A percentile compares a stretch with the other conserved stretches of the same genome.
Evolutionary conservation across 2,113 vertebrate genomes (phyloP).

Genomic region (Pteruthius melanotis): DNA sequence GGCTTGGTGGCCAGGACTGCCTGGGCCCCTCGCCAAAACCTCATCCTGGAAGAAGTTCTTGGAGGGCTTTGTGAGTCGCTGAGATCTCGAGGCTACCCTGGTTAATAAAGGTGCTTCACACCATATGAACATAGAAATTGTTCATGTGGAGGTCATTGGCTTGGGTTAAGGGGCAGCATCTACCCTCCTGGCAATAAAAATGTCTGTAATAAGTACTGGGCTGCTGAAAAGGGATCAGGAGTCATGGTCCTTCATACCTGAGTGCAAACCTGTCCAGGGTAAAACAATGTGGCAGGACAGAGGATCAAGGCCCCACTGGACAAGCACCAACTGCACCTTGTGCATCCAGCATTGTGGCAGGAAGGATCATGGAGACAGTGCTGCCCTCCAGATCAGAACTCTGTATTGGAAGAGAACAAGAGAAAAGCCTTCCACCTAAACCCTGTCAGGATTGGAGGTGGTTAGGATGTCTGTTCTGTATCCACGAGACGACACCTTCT

Average conservation of each 20-base stretch:
- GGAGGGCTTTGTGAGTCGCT: neutral
- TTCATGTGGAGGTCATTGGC: neutral
- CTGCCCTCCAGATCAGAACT: neutral
- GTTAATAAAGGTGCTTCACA: neutral
- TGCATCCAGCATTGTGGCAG: neutral
- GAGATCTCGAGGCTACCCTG: neutral
- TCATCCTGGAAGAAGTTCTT: neutral
- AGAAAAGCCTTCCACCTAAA: neutral
- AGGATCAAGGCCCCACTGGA: neutral
- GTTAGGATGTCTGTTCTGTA: neutral
- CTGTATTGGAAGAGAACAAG: neutral
- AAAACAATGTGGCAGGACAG: neutral
- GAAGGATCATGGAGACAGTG: neutral
- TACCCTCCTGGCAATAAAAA: neutral
- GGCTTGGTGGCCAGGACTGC: neutral
- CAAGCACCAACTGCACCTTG: neutral
- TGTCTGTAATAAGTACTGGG: neutral
- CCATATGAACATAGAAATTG: neutral
- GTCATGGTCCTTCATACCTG: neutral
- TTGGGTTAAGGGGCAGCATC: neutral
- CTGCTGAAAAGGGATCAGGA: neutral
- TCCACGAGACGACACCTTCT: neutral
- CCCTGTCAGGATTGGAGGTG: neutral
- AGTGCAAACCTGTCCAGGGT: neutral
- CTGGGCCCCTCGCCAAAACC: neutral